Evolutionary conservation across 2,113 vertebrate species (phyloP).

Genomic region (Stomatorhinus ivindoensis): DNA sequence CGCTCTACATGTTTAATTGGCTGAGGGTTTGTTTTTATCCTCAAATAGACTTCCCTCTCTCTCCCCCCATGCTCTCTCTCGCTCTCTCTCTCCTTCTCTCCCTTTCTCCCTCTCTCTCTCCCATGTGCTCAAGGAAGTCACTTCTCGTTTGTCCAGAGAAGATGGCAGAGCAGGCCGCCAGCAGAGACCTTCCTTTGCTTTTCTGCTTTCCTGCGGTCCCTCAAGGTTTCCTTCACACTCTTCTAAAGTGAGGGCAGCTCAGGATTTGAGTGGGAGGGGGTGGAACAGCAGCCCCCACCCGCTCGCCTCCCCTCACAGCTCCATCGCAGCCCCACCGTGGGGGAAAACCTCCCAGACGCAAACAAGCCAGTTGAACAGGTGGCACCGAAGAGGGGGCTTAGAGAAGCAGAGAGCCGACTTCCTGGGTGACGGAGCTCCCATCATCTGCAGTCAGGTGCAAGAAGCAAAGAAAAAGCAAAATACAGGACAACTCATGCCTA

Average conservation of each 20-base stretch:
- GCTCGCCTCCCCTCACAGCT: background rate
- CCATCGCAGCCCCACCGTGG: background rate
- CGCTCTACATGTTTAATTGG: slow-evolving; percentile 18
- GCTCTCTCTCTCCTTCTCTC: background rate
- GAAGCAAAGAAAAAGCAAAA: background rate
- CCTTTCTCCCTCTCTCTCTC: background rate
- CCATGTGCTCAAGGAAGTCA: background rate
- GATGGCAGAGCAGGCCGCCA: background rate
- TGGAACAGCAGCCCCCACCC: background rate
- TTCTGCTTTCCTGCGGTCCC: background rate
- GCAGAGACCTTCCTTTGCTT: background rate
- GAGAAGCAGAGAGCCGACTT: background rate
- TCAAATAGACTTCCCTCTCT: slow-evolving; percentile 29
- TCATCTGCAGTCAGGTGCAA: background rate
- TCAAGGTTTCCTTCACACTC: background rate
- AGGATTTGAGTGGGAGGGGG: background rate
- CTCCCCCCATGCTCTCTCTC: background rate
- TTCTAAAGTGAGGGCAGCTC: background rate
- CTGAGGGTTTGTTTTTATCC: slow-evolving; percentile 28
- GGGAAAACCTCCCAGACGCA: background rate
- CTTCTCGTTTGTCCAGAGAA: background rate
- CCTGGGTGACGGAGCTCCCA: background rate
- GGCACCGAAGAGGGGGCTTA: background rate
- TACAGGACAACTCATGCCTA: background rate
- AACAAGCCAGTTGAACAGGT: background rate